phyloP scores from a whole-genome alignment of 2,113 vertebrate genomes.

The Ammospiza caudacuta region DNA sequence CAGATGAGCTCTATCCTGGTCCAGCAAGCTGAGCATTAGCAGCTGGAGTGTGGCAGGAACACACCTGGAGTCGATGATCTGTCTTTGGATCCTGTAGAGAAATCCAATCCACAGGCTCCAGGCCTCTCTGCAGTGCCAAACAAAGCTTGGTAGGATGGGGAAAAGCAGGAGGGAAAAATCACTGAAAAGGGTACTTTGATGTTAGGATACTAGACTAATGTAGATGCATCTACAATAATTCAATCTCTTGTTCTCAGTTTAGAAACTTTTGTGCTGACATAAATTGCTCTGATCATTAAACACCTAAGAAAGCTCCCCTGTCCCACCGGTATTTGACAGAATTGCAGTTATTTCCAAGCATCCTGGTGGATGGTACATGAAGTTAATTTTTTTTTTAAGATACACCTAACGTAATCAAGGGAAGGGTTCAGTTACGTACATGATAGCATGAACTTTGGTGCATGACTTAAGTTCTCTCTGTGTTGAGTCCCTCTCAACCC shows the following conservation, averaged over 20 bases:
- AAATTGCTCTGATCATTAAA: background rate
- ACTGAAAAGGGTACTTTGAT: background rate
- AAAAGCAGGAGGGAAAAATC: background rate
- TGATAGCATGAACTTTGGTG: background rate
- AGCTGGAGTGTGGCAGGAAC: background rate
- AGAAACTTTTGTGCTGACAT: background rate
- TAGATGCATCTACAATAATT: background rate
- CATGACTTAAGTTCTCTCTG: background rate
- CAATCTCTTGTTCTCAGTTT: background rate
- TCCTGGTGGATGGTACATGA: background rate
- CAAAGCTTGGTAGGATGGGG: rapidly evolving
- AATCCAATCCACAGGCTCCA: background rate
- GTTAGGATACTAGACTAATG: background rate
- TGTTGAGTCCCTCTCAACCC: background rate
- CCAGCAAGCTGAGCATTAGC: background rate
- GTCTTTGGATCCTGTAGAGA: background rate
- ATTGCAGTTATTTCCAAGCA: background rate
- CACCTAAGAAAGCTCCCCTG: background rate
- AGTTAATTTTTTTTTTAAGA: background rate
- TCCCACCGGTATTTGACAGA: background rate
- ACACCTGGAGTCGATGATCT: background rate
- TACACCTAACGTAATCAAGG: background rate
- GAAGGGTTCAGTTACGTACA: background rate
- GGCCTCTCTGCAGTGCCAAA: background rate
- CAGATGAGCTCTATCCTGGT: background rate